A percentile compares a stretch with the other conserved stretches of the same genome.
Conservation (phyloP, 2,888 invertebrate species). For the Panopea generosa region DNA sequence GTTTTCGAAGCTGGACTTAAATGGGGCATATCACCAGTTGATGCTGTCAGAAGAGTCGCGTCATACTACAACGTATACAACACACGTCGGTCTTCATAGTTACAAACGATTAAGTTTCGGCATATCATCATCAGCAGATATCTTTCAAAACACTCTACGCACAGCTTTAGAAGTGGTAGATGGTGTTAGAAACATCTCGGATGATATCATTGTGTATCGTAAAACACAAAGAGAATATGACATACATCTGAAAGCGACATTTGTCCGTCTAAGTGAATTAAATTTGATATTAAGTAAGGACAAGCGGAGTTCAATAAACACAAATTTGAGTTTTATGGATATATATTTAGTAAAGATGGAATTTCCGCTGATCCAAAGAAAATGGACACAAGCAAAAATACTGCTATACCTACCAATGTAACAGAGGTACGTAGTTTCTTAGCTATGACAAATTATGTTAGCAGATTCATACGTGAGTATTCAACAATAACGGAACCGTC, state of each 20-base stretch:
- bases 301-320: conserved; percentile 8
- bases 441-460: conserved; percentile 32
- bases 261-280: conserved; percentile 32
- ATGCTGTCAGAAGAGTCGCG: conserved; percentile 51
- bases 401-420: background rate
- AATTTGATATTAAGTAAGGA: conserved; percentile 20
- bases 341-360: conserved; percentile 19
- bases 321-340: conserved; percentile 29
- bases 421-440: background rate
- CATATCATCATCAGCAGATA: conserved; percentile 15
- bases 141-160: conserved; percentile 17
- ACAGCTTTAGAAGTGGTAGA: no score
- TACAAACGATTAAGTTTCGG: conserved; percentile 35
- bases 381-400: background rate
- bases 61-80: conserved; percentile 59
- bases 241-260: conserved; percentile 65
- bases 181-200: no score
- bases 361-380: conserved; percentile 29
- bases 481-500: conserved; percentile 6
- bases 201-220: no score
- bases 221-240: no score
- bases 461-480: conserved; percentile 25
- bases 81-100: conserved; percentile 46
- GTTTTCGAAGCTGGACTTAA: conserved; percentile 58
- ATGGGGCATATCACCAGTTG: conserved; percentile 63